These are phyloP conservation scores for Hemiprocne comata DNA, from an alignment of 2,113 vertebrate species.

Conservation along the genomic window DNA sequence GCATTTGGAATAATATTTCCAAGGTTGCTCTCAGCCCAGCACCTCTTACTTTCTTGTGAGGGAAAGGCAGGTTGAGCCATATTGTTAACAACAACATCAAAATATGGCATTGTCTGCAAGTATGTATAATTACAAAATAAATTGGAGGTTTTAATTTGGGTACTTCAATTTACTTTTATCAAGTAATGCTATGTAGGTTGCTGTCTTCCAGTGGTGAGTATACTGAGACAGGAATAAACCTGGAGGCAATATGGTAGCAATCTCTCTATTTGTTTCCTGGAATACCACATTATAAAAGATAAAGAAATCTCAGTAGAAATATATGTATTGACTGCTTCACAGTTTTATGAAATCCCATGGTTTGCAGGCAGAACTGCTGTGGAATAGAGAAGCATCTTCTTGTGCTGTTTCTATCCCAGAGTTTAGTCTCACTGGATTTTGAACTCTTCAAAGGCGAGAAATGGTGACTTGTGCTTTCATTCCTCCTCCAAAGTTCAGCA, in stretches of 20 bases:
- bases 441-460: not conserved
- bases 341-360: not conserved
- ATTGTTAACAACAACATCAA: not conserved
- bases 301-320: not conserved
- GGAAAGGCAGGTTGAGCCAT: not conserved
- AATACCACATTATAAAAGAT: not conserved
- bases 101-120: not conserved
- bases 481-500: not conserved
- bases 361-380: not conserved
- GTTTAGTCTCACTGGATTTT: not conserved
- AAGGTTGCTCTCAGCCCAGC: not conserved
- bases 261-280: not conserved
- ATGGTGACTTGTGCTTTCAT: not conserved
- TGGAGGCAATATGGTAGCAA: not conserved
- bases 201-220: not conserved
- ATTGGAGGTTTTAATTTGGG: not conserved
- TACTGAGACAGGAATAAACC: not conserved
- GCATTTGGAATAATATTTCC: slow-evolving; percentile 8
- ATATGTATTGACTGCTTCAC: not conserved
- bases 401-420: not conserved
- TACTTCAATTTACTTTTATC: not conserved
- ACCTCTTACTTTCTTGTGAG: not conserved
- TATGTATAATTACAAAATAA: not conserved
- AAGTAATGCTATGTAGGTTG: not conserved
- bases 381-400: not conserved